These are phyloP conservation scores for Eulemur macaco DNA, from an alignment of 2,113 vertebrate species.

Conservation along the genomic window DNA sequence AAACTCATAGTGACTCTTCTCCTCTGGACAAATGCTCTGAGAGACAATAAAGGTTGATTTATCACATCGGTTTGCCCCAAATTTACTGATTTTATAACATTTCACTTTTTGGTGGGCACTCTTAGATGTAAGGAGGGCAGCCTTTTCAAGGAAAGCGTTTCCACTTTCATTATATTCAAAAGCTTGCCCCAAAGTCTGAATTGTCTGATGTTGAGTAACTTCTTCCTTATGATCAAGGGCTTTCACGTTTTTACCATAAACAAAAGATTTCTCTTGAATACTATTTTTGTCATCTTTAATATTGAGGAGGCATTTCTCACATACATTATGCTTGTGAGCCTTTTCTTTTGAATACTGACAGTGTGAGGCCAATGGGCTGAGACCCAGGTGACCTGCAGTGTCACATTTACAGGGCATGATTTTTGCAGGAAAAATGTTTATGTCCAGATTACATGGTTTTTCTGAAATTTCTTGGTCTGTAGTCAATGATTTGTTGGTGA, in stretches of 20 bases:
- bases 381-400: neutral
- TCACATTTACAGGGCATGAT: neutral
- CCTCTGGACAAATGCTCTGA: neutral
- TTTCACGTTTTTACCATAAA: neutral
- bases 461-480: neutral
- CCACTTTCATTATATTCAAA: neutral
- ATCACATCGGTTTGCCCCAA: neutral
- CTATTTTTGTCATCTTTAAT: neutral
- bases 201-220: neutral
- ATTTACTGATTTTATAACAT: neutral
- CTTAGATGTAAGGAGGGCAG: neutral
- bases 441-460: neutral
- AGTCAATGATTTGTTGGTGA: slow-evolving; percentile 40
- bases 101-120: neutral
- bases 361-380: neutral
- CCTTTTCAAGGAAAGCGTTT: neutral
- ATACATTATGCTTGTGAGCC: neutral
- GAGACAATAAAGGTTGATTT: neutral
- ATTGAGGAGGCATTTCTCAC: neutral
- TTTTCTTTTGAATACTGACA: slow-evolving; percentile 4
- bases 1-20: neutral
- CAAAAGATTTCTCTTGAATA: neutral
- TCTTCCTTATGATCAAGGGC: neutral
- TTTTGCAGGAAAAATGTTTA: slow-evolving; percentile 36
- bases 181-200: neutral